phyloP scores from a whole-genome alignment of 2,113 vertebrate genomes.

The Ia io region DNA sequence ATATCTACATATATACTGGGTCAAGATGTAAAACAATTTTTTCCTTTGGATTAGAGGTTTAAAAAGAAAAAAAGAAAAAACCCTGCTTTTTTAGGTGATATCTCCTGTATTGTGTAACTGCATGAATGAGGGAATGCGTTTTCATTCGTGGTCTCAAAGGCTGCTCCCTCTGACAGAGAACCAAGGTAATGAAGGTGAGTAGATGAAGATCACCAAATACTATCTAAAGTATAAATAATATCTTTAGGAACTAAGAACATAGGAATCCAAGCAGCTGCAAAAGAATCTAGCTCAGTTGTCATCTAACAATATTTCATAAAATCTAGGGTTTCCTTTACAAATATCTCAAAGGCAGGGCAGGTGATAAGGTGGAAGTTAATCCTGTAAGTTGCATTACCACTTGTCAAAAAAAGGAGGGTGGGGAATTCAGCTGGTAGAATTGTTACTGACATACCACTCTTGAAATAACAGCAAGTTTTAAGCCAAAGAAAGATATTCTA shows the following conservation, averaged over 20 bases:
- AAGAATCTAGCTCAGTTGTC: background rate
- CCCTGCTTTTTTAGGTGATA: background rate
- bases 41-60: background rate
- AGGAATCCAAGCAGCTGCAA: background rate
- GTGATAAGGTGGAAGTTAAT: background rate
- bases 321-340: background rate
- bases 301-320: background rate
- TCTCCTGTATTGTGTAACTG: background rate
- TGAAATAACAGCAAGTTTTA: background rate
- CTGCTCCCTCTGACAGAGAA: background rate
- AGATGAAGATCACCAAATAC: background rate
- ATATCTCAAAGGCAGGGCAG: background rate
- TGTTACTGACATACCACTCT: background rate
- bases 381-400: background rate
- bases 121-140: background rate
- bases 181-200: background rate
- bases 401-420: background rate
- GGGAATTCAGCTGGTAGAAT: background rate
- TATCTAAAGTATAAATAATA: background rate
- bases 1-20: background rate
- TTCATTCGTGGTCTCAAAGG: background rate
- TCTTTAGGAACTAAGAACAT: slow-evolving; percentile 5
- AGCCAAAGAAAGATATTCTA: background rate
- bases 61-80: background rate
- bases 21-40: background rate